Percentiles rank a stretch among this genome's conserved stretches.
Evolutionary conservation across 2,888 invertebrate species (phyloP).

Genomic region (Dinocampus coccinellae): DNA sequence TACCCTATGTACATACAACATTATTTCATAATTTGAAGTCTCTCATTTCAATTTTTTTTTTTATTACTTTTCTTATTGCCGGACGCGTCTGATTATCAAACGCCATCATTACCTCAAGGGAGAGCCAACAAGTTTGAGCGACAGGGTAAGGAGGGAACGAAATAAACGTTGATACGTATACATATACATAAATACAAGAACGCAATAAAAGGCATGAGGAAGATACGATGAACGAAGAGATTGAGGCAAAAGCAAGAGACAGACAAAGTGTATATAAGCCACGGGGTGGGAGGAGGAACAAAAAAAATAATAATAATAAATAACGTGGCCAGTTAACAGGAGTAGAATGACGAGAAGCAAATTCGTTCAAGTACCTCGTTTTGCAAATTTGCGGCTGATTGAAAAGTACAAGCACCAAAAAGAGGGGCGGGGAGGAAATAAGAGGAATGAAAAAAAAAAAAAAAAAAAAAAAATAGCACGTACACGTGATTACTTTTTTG

Average conservation of each 20-base stretch:
- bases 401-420: conserved; percentile 51
- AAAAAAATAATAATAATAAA: conserved; percentile 28
- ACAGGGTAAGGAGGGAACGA: conserved; percentile 10
- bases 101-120: conserved; percentile 54
- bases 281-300: conserved; percentile 15
- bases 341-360: conserved; percentile 7
- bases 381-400: conserved; percentile 63
- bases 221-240: background rate
- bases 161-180: background rate
- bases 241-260: conserved; percentile 21
- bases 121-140: conserved; percentile 20
- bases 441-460: conserved; percentile 34
- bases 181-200: background rate
- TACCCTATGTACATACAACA: background rate
- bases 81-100: conserved; percentile 58
- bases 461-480: conserved; percentile 36
- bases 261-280: conserved; percentile 11
- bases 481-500: conserved; percentile 50
- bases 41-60: conserved; percentile 42
- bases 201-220: background rate
- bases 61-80: conserved; percentile 40
- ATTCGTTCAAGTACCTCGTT: conserved; percentile 50
- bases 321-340: background rate
- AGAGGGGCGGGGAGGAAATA: conserved; percentile 39
- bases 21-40: background rate